Evolutionary conservation across 2,888 invertebrate species (phyloP), one percentile per base, ranked within the genome.

Genomic region (Proisotoma minuta): DNA sequence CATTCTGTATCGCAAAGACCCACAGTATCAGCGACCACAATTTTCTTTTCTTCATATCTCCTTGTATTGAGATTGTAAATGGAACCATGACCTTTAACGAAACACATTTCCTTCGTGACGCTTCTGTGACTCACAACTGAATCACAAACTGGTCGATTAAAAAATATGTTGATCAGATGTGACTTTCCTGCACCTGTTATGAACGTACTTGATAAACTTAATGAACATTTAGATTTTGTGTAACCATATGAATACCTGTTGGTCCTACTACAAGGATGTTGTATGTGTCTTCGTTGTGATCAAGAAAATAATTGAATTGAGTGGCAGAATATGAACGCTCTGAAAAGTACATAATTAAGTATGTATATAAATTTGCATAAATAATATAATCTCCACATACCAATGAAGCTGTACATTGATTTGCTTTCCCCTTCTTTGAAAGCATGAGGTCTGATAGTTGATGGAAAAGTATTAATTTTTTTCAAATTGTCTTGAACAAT

Each of bases 1-100:
- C 59, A 59, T 40, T 59, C 59, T 12, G 59, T 52, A 23, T 59
- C 59, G 23, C 59, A 59, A 12, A 59, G 34, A 5, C 59, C 59
- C 3, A 59, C 49, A 5, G 59, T 59, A 52, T 59, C 59, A 18
- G 59, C 59, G 15, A 59, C 59, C 15, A 52, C 47, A 23, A 59
- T 52, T 26, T 52, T 27, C 22, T 29, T 23, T 4, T 29, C 51
- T 27, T 51, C 43, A 40, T 51, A 40, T 23, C 27, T 10, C 22
- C 28, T 29, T 12, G 53, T 54, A 8, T 15, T 15, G 20, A 29
- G 18, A 40, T 62, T 57, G 27, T n/a, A 58, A 2, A 62, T n/a
- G 1, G 29, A 8, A 18, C 62, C 62, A 12, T n/a, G 20, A 3
- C 62, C 62, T 1, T 43, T 50, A 20, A 62, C 47, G 26, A 62